Evolutionary conservation across 1,140 invertebrate genomes (phyloP).

Genomic region (Vollenhovia emeryi): DNA sequence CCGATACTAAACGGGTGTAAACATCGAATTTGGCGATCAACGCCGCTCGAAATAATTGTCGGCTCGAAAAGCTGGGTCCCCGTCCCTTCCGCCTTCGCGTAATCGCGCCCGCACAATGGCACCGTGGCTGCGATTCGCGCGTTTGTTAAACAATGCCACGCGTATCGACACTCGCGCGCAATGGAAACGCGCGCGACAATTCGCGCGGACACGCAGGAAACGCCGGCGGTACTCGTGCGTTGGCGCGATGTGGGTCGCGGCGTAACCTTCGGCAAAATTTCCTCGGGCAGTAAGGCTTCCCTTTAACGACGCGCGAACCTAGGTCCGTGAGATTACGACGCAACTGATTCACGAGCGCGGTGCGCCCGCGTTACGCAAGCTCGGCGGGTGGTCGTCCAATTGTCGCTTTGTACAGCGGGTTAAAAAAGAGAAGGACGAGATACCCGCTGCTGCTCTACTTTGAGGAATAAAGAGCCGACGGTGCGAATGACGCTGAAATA

Average conservation of each 20-base stretch:
- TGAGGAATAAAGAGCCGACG: not conserved
- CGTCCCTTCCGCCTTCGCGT: not conserved
- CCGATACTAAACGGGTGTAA: not conserved
- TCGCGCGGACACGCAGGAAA: not conserved
- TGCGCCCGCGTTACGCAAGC: not conserved
- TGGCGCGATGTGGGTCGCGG: slow-evolving; percentile 19
- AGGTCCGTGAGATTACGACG: slow-evolving; percentile 10
- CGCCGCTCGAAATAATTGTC: not conserved
- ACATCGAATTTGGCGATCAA: not conserved
- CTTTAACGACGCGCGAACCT: slow-evolving; percentile 31
- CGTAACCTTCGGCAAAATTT: slow-evolving; percentile 24
- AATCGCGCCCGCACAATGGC: not conserved
- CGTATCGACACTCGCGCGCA: not conserved
- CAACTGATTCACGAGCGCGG: not conserved
- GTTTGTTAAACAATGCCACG: not conserved
- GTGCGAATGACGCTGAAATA: not conserved
- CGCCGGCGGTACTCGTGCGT: slow-evolving; percentile 16
- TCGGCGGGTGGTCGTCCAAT: not conserved
- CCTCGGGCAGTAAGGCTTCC: slow-evolving; percentile 18
- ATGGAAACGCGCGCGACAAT: not conserved
- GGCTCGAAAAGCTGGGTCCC: not conserved
- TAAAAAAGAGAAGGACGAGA: not conserved
- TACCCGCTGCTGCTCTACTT: not conserved
- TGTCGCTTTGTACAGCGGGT: not conserved
- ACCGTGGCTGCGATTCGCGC: not conserved